phyloP scores from a whole-genome alignment of 2,888 invertebrate genomes.

The Physocephala rufipes region DNA sequence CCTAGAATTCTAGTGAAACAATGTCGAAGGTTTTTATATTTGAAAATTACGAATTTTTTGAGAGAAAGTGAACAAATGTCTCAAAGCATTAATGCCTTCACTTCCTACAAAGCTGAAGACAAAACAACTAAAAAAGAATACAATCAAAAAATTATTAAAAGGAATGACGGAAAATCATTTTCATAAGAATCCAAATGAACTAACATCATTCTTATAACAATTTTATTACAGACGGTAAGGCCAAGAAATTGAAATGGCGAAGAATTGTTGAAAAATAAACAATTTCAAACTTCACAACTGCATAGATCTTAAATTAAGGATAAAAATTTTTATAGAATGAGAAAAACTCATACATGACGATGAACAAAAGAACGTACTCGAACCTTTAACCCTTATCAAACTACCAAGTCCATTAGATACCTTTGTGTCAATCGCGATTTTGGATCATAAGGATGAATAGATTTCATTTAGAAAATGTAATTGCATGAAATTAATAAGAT shows the following conservation, averaged over 20 bases:
- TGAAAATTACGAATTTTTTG: not conserved
- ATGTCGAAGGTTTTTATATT: not conserved
- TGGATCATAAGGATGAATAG: not conserved
- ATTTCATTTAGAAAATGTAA: not conserved
- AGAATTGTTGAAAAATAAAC: too few species aligned
- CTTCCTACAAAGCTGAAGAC: too few species aligned
- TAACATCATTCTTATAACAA: not conserved
- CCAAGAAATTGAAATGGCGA: too few species aligned
- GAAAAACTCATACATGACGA: too few species aligned
- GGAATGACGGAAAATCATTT: not conserved
- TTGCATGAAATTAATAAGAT: not conserved
- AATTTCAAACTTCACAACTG: not conserved
- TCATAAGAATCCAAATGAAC: not conserved
- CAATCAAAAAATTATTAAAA: too few species aligned
- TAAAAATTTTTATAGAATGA: too few species aligned
- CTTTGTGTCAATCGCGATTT: not conserved
- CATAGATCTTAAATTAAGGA: not conserved
- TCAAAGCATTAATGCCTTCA: too few species aligned
- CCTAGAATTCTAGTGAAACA: not conserved
- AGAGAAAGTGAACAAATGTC: too few species aligned
- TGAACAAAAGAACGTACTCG: too few species aligned
- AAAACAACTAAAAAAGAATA: too few species aligned
- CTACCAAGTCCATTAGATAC: not conserved
- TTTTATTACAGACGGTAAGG: too few species aligned
- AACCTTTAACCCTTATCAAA: conserved; percentile 4